Conservation (phyloP, 2,888 invertebrate species). For the Lomographa bimaculata region DNA sequence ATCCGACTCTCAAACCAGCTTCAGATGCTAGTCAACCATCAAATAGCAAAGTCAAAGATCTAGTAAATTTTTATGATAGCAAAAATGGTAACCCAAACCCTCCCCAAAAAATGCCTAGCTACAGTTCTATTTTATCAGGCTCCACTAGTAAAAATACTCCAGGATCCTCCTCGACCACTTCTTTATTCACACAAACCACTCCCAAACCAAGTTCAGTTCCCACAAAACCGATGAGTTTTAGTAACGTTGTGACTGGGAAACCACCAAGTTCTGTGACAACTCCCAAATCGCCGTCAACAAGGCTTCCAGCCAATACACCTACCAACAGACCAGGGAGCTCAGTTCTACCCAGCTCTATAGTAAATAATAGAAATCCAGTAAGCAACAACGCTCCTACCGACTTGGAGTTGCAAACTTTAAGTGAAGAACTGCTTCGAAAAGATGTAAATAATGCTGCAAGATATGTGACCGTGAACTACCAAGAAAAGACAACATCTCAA, state of each 20-base stretch:
- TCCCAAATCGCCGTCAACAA: conserved; percentile 42
- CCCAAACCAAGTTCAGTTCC: conserved; percentile 35
- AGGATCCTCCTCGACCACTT: conserved; percentile 26
- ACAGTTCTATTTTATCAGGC: conserved; percentile 63
- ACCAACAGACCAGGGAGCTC: conserved; percentile 45
- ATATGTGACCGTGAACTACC: conserved; percentile 88
- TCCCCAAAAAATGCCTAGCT: conserved; percentile 58
- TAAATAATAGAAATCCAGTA: conserved; percentile 54
- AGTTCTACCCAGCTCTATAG: conserved; percentile 71
- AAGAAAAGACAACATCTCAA: conserved; percentile 88
- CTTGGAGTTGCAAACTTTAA: conserved; percentile 86
- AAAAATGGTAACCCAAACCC: conserved; percentile 41
- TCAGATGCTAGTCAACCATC: conserved; percentile 41
- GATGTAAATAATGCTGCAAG: conserved; percentile 89
- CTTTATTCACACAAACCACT: conserved; percentile 34
- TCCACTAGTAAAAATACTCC: conserved; percentile 38
- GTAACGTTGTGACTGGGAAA: conserved; percentile 56
- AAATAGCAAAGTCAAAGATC: conserved; percentile 65
- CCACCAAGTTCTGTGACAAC: conserved; percentile 44
- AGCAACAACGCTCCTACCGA: conserved; percentile 71
- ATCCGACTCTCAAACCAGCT: conserved; percentile 43
- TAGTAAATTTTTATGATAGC: conserved; percentile 64
- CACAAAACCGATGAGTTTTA: conserved; percentile 61
- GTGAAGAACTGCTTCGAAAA: conserved; percentile 88
- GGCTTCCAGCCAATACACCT: conserved; percentile 33